phyloP scores from a whole-genome alignment of 2,888 invertebrate genomes.

The Pterostichus niger region DNA sequence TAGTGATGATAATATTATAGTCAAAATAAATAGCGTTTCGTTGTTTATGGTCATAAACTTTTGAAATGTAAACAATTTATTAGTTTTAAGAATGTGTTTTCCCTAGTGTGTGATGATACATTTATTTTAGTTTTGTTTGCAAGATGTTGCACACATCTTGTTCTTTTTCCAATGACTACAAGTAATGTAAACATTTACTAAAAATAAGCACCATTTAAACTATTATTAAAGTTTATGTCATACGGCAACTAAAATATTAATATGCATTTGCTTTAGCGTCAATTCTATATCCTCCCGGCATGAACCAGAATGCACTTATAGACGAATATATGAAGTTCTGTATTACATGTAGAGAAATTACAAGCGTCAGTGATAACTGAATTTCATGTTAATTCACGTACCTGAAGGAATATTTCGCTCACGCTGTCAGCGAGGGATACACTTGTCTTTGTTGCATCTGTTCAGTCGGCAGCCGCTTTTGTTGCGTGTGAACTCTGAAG shows the following conservation, averaged over 20 bases:
- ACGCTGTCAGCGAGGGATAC: neutral
- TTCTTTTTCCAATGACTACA: too few species aligned
- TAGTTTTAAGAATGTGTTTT: too few species aligned
- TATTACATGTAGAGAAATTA: neutral
- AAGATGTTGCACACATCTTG: too few species aligned
- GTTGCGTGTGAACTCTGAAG: constrained; percentile 2
- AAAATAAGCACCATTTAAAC: neutral
- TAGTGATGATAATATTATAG: too few species aligned
- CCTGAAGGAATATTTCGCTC: constrained; percentile 17
- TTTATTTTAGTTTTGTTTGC: too few species aligned
- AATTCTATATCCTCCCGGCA: neutral
- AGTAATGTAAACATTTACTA: too few species aligned
- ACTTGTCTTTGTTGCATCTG: constrained; percentile 3
- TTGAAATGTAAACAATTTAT: too few species aligned
- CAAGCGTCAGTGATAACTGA: constrained; percentile 25
- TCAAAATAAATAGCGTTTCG: too few species aligned
- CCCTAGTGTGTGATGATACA: too few species aligned
- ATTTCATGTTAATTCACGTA: constrained; percentile 32
- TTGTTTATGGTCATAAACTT: too few species aligned
- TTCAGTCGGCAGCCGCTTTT: neutral
- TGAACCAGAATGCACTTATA: neutral
- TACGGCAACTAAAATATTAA: neutral
- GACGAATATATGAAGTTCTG: neutral
- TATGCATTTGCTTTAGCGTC: neutral
- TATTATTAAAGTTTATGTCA: neutral